phyloP scores from a whole-genome alignment of 2,888 invertebrate species.

The Oscheius myriophilus region DNA sequence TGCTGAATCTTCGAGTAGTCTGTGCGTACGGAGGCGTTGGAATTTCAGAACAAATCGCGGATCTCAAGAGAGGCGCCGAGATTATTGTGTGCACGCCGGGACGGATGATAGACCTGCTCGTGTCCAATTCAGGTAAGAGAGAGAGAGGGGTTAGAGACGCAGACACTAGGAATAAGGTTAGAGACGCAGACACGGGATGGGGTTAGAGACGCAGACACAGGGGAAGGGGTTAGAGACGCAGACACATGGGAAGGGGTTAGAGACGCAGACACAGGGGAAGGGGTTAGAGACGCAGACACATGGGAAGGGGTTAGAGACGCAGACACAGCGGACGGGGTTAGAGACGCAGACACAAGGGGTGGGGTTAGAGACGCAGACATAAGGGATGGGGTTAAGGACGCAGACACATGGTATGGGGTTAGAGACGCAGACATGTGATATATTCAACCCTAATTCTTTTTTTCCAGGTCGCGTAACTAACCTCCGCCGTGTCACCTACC shows the following conservation, averaged over 20 bases:
- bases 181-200: background rate
- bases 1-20: constrained; percentile 82
- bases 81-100: constrained; percentile 99
- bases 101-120: constrained; percentile 99
- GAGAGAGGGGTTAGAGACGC: too few species aligned
- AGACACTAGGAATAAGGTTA: background rate
- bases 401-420: too few species aligned
- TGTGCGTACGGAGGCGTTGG: constrained; percentile 99
- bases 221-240: too few species aligned
- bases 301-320: too few species aligned
- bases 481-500: constrained; percentile 91
- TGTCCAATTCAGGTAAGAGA: constrained; percentile 87
- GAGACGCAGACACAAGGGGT: too few species aligned
- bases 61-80: constrained; percentile 93
- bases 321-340: too few species aligned
- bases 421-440: background rate
- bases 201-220: too few species aligned
- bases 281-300: too few species aligned
- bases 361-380: too few species aligned
- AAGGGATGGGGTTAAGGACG: too few species aligned
- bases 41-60: constrained; percentile 93
- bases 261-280: too few species aligned
- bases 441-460: background rate
- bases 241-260: too few species aligned
- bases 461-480: constrained; percentile 86